A percentile compares a stretch with the other conserved stretches of the same genome.
Evolutionary conservation across 2,797 vertebrate species (phyloP).

Genomic region (Pempheris klunzingeri): DNA sequence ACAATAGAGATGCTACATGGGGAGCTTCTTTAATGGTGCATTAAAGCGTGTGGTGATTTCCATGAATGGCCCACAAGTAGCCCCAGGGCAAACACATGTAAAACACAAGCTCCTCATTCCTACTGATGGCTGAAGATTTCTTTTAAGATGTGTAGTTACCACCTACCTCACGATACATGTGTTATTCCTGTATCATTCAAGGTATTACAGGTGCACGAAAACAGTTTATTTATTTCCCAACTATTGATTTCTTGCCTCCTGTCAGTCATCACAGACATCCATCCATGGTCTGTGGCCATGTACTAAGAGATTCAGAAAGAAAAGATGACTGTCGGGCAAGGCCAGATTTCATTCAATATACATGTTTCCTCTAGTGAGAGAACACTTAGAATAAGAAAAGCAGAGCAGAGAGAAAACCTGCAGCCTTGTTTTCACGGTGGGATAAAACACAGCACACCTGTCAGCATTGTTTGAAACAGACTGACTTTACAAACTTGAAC

Average conservation of each 20-base stretch:
- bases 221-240: slow-evolving; percentile 29
- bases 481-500: slow-evolving; percentile 29
- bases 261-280: slow-evolving; percentile 40
- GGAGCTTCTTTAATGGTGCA: slow-evolving; percentile 20
- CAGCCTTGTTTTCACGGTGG: slow-evolving; percentile 10
- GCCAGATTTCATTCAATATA: slow-evolving; percentile 44
- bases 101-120: slow-evolving; percentile 23
- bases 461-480: background rate
- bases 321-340: slow-evolving; percentile 22
- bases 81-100: slow-evolving; percentile 27
- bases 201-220: slow-evolving; percentile 16
- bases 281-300: slow-evolving; percentile 9
- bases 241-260: slow-evolving; percentile 48
- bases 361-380: background rate
- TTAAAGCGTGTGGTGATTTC: slow-evolving; percentile 30
- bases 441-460: slow-evolving; percentile 14
- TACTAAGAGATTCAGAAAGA: background rate
- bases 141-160: slow-evolving; percentile 15
- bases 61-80: slow-evolving; percentile 6
- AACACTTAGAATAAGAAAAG: slow-evolving; percentile 11
- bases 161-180: background rate
- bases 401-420: background rate
- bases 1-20: slow-evolving; percentile 12
- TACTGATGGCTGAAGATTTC: slow-evolving; percentile 15
- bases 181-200: slow-evolving; percentile 29